phyloP scores from a whole-genome alignment of 2,888 invertebrate species.

The Callyntrura sp. region DNA sequence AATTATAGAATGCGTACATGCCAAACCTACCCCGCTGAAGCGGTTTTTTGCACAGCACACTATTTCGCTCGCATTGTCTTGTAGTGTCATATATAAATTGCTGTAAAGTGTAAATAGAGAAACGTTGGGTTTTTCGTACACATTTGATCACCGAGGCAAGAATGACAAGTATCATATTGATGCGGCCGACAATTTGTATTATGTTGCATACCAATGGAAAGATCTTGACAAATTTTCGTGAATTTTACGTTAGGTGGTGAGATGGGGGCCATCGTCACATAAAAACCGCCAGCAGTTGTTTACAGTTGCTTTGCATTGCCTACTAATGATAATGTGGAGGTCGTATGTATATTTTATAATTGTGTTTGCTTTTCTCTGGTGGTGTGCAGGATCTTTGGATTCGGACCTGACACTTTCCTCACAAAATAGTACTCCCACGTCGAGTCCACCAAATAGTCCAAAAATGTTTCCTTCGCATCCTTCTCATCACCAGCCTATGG shows the following conservation, averaged over 20 bases:
- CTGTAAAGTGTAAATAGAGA: too few relatives aligned
- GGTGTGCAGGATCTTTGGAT: slow-evolving; percentile 86
- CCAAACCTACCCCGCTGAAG: too few relatives aligned
- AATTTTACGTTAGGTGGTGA: background rate
- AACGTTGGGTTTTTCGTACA: too few relatives aligned
- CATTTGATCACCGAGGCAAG: too few relatives aligned
- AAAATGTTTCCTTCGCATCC: slow-evolving; percentile 84
- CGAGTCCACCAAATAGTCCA: slow-evolving; percentile 85
- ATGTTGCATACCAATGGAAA: too few relatives aligned
- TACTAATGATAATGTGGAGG: background rate
- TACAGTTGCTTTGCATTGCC: background rate
- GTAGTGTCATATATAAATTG: too few relatives aligned
- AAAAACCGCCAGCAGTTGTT: background rate
- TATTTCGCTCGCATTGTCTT: too few relatives aligned
- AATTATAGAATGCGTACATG: background rate
- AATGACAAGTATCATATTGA: too few relatives aligned
- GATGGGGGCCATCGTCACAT: background rate
- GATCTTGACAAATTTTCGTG: background rate
- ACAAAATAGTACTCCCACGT: slow-evolving; percentile 88
- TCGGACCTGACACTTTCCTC: slow-evolving; percentile 85
- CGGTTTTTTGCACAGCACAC: too few relatives aligned
- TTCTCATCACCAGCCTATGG: slow-evolving; percentile 82
- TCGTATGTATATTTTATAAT: background rate
- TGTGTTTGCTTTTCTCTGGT: background rate
- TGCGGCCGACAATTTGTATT: too few relatives aligned